These are phyloP conservation scores for Caenorhabditis uteleia DNA, from an alignment of 2,888 invertebrate species.

Conservation along the genomic window DNA sequence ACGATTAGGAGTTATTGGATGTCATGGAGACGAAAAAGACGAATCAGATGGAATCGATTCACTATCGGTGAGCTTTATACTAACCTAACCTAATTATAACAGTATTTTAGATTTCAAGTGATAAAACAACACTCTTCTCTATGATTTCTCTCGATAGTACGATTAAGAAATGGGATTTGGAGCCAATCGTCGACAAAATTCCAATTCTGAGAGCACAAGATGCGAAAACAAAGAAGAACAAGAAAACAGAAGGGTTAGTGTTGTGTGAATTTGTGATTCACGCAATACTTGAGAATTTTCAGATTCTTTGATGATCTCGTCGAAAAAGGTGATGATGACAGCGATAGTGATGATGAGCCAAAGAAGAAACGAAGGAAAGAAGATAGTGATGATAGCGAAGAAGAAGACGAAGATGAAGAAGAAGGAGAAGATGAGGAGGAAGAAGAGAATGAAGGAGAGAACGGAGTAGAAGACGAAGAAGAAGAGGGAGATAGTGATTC, in stretches of 20 bases:
- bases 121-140: conserved; percentile 26
- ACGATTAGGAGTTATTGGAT: conserved; percentile 42
- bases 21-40: conserved; percentile 45
- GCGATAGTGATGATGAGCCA: conserved; percentile 9
- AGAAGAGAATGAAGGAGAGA: conserved; percentile 12
- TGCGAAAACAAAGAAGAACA: conserved; percentile 46
- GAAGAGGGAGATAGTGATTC: background rate
- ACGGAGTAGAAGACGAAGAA: conserved; percentile 6
- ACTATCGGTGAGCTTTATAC: conserved; percentile 20
- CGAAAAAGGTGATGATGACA: conserved; percentile 20
- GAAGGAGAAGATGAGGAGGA: conserved; percentile 10
- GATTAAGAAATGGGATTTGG: conserved; percentile 46
- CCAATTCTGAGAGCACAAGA: conserved; percentile 52
- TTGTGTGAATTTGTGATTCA: too few species aligned
- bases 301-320: conserved; percentile 47
- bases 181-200: conserved; percentile 39
- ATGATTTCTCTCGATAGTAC: conserved; percentile 27
- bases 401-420: conserved; percentile 13
- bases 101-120: conserved; percentile 18
- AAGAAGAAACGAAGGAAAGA: conserved; percentile 6
- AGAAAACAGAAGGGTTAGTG: conserved; percentile 31
- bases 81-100: too few species aligned
- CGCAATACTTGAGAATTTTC: background rate
- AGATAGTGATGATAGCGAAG: conserved; percentile 20
- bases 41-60: conserved; percentile 43